Evolutionary conservation across 2,888 invertebrate species (phyloP), one percentile per base, ranked within the genome.

Genomic region (Chouioia cunea): DNA sequence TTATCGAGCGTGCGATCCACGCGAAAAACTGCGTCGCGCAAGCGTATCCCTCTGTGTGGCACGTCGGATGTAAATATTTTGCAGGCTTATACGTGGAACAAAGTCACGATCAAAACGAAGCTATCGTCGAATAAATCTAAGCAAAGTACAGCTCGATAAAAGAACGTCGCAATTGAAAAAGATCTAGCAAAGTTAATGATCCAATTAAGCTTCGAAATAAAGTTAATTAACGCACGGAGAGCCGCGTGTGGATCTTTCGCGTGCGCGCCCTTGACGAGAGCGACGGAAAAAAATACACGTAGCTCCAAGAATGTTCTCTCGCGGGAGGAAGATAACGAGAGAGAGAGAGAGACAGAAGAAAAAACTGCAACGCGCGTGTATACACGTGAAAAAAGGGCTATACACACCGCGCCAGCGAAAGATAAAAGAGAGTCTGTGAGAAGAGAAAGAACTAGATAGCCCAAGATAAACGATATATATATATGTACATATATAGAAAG

Each of bases 141-240:
- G 52, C 20, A 18, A n/a, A 48, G 10, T 27, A 14, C 27, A 15
- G 46, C 3, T 27, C 22, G 18, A 64, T 64, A 46, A 18, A n/a
- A 12, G 8, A 56, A 44, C 20, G 46, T 3, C 3, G 14, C 16
- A 18, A 18, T 47, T 16, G 8, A 52, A 52, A 36, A 62, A 16
- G 50, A 8, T 14, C 18, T 4, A 12, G 36, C 18, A 22, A n/a
- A 10, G 48, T 50, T 65, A 65, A 65, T 15, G 57, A 65, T 22
- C 65, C 50, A 58, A 65, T 65, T 65, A 65, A 65, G 50, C 14
- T 12, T 44, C 15, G 18, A 44, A 48, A 27, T 20, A 14, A 56
- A 65, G 65, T 56, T 48, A 56, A 65, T 65, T 65, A 65, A 15
- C 47, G 12, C 8, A 10, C 43, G 4, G 36, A 6, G 36, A 2